A percentile compares a stretch with the other conserved stretches of the same genome.
Conservation (phyloP, 2,888 invertebrate species). For the Gnatocerus cornutus region DNA sequence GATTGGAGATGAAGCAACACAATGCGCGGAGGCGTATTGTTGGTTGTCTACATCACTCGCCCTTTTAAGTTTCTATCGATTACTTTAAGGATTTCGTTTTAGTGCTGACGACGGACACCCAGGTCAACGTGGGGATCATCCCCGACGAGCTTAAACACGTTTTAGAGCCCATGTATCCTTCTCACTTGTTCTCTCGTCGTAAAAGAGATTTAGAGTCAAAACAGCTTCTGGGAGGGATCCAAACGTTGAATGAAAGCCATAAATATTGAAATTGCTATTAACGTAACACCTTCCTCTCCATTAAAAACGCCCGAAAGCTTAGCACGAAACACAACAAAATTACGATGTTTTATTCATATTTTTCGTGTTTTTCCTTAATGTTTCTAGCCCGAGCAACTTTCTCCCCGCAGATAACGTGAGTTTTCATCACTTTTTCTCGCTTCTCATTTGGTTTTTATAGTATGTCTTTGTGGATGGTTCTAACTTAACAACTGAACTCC, state of each 20-base stretch:
- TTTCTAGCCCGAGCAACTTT: conserved; percentile 63
- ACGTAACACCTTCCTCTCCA: conserved; percentile 6
- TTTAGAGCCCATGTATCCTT: conserved; percentile 65
- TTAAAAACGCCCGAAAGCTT: conserved; percentile 19
- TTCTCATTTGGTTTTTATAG: conserved; percentile 59
- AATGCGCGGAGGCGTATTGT: not conserved
- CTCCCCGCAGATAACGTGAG: conserved; percentile 65
- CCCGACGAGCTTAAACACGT: conserved; percentile 64
- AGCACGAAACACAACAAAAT: conserved; percentile 6
- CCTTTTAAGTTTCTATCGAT: not conserved
- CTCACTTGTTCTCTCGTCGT: not conserved
- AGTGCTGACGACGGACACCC: conserved; percentile 61
- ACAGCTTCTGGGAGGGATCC: conserved; percentile 1
- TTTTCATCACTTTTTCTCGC: conserved; percentile 3
- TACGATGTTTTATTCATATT: not conserved
- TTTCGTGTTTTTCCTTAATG: conserved; percentile 20
- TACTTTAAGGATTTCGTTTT: conserved; percentile 46
- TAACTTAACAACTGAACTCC: conserved; percentile 74
- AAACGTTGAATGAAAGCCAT: conserved; percentile 15
- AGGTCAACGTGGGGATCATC: conserved; percentile 53
- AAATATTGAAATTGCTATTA: conserved; percentile 36
- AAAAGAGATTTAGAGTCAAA: conserved; percentile 15
- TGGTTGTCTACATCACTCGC: conserved; percentile 21
- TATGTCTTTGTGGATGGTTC: conserved; percentile 74
- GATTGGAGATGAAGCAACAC: not conserved